phyloP scores from a whole-genome alignment of 2,888 invertebrate species.

The Philereme vetulata region DNA sequence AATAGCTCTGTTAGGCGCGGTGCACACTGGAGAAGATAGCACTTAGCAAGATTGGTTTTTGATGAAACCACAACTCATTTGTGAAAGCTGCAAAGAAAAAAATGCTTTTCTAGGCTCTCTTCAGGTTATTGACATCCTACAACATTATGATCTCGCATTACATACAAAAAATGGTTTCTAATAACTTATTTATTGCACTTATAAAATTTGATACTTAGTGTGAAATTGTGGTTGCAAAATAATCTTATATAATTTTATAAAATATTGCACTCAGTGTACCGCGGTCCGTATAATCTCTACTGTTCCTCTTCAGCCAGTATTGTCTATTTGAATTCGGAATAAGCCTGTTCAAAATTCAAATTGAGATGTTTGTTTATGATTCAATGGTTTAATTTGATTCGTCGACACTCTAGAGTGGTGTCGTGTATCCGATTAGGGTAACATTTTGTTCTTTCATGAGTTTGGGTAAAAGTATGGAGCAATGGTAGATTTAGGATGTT shows the following conservation, averaged over 20 bases:
- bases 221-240: too few species aligned
- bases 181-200: too few species aligned
- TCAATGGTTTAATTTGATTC: slow-evolving; percentile 66
- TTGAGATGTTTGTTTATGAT: slow-evolving; percentile 74
- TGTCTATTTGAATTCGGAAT: slow-evolving; percentile 76
- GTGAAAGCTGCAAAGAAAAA: too few species aligned
- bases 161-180: too few species aligned
- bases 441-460: slow-evolving; percentile 24
- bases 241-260: too few species aligned
- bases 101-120: too few species aligned
- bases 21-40: slow-evolving; percentile 44
- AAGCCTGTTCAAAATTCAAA: slow-evolving; percentile 72
- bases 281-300: slow-evolving; percentile 52
- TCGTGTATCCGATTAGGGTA: slow-evolving; percentile 37
- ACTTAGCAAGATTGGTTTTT: slow-evolving; percentile 33
- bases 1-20: slow-evolving; percentile 60
- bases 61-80: neutral
- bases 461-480: too few species aligned
- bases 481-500: too few species aligned
- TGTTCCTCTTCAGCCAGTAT: slow-evolving; percentile 61
- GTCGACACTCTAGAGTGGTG: slow-evolving; percentile 43
- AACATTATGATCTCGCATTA: too few species aligned
- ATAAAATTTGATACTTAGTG: too few species aligned
- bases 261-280: slow-evolving; percentile 38
- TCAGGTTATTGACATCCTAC: too few species aligned